phyloP scores from a whole-genome alignment of 2,113 vertebrate species.

The Cyprinodon variegatus region DNA sequence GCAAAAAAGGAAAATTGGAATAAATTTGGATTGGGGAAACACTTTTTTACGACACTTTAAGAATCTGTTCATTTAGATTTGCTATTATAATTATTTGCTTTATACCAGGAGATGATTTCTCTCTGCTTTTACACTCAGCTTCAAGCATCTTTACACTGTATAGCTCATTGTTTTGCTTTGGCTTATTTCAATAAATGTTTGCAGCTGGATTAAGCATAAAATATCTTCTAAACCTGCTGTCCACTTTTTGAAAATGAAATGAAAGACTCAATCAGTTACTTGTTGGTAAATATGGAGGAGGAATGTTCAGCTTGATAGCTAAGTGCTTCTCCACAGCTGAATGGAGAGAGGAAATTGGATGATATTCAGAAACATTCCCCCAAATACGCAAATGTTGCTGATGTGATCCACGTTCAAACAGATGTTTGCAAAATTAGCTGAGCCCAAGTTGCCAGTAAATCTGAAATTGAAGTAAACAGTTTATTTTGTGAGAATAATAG shows the following conservation, averaged over 20 bases:
- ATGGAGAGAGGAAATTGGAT: not conserved
- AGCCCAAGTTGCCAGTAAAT: not conserved
- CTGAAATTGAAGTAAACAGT: not conserved
- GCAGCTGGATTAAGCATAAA: not conserved
- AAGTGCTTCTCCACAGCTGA: conserved; percentile 3
- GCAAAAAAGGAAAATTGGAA: not conserved
- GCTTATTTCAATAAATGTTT: not conserved
- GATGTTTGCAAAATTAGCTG: conserved; percentile 7
- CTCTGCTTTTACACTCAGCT: not conserved
- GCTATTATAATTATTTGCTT: not conserved
- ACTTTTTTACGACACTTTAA: not conserved
- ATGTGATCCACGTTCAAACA: not conserved
- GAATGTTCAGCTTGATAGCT: not conserved
- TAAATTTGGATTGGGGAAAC: not conserved
- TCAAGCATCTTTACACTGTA: not conserved
- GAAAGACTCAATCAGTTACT: not conserved
- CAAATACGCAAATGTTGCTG: conserved; percentile 7
- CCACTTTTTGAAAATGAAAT: not conserved
- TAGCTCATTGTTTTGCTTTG: not conserved
- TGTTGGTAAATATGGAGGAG: conserved; percentile 5
- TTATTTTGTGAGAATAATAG: not conserved
- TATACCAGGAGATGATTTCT: not conserved
- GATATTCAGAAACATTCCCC: conserved; percentile 3
- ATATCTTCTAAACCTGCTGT: not conserved
- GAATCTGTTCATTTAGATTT: not conserved